Conservation (phyloP, 2,888 invertebrate species). For the Trichopria drosophilae region DNA sequence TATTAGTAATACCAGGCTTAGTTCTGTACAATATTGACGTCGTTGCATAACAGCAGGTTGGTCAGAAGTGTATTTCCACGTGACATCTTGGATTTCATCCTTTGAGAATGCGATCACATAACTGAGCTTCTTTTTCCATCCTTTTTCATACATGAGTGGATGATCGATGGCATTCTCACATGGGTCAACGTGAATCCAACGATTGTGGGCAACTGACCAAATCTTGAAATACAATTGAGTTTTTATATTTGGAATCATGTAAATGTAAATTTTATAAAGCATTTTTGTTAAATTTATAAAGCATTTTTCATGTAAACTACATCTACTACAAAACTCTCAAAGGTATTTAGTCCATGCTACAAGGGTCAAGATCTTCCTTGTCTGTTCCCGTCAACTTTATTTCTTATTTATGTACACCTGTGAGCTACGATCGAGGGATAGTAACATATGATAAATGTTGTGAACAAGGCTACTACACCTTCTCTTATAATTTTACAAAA, state of each 20-base stretch:
- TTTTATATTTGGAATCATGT: slow-evolving; percentile 6
- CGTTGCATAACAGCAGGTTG: slow-evolving; percentile 62
- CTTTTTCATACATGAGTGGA: slow-evolving; percentile 87
- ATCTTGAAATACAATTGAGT: slow-evolving; percentile 62
- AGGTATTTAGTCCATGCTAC: too few relatives aligned
- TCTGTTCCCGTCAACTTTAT: too few relatives aligned
- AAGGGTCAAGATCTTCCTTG: too few relatives aligned
- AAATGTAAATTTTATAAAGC: neutral
- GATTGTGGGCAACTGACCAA: slow-evolving; percentile 71
- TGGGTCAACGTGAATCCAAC: slow-evolving; percentile 94
- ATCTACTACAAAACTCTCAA: too few relatives aligned
- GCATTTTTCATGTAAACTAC: neutral
- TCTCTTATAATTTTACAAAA: too few relatives aligned
- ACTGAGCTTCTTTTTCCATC: slow-evolving; percentile 83
- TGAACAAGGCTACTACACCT: too few relatives aligned
- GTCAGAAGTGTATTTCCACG: slow-evolving; percentile 78
- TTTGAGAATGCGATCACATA: slow-evolving; percentile 87
- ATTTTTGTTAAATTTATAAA: neutral
- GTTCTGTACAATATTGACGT: slow-evolving; percentile 66
- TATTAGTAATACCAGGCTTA: slow-evolving; percentile 64
- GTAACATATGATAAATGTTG: too few relatives aligned
- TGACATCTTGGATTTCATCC: slow-evolving; percentile 91
- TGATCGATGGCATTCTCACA: slow-evolving; percentile 88
- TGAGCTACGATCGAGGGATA: too few relatives aligned
- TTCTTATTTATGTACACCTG: too few relatives aligned